Evolutionary conservation across 1,140 invertebrate genomes (phyloP).

Genomic region (Drosophila nebulosa): DNA sequence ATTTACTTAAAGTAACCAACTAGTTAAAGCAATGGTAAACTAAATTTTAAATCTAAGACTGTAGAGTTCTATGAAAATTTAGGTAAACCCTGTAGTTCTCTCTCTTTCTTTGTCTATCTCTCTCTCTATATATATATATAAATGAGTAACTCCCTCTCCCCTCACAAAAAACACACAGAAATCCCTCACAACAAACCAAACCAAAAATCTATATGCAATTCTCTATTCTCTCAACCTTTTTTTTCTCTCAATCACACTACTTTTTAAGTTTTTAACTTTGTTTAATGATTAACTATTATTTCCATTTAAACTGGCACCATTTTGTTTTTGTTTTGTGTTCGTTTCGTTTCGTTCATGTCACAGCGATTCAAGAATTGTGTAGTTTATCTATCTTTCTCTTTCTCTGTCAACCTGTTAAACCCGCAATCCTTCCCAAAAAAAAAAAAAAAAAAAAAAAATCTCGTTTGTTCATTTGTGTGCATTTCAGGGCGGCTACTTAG

Average conservation of each 20-base stretch:
- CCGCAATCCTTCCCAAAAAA: conserved; percentile 61
- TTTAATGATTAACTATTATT: neutral
- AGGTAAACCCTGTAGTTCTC: neutral
- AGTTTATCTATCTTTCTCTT: conserved; percentile 16
- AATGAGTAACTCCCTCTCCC: neutral
- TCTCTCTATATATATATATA: neutral
- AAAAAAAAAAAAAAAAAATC: conserved; percentile 27
- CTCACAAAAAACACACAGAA: neutral
- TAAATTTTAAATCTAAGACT: neutral
- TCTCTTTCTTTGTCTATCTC: no score
- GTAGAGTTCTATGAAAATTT: neutral
- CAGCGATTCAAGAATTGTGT: neutral
- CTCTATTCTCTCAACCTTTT: no score
- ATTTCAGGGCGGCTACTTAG: conserved; percentile 93
- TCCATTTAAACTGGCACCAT: conserved; percentile 3
- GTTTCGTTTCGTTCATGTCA: conserved; percentile 23
- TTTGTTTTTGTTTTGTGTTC: neutral
- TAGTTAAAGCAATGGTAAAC: neutral
- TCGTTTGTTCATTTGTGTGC: conserved; percentile 79
- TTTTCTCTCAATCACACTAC: conserved; percentile 4
- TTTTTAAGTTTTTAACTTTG: neutral
- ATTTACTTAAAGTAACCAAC: neutral
- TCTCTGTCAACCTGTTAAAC: no score
- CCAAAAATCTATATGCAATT: neutral
- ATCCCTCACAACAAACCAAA: neutral